Evolutionary conservation across 2,797 vertebrate genomes (phyloP).

Genomic region (Rhinogobio ventralis): DNA sequence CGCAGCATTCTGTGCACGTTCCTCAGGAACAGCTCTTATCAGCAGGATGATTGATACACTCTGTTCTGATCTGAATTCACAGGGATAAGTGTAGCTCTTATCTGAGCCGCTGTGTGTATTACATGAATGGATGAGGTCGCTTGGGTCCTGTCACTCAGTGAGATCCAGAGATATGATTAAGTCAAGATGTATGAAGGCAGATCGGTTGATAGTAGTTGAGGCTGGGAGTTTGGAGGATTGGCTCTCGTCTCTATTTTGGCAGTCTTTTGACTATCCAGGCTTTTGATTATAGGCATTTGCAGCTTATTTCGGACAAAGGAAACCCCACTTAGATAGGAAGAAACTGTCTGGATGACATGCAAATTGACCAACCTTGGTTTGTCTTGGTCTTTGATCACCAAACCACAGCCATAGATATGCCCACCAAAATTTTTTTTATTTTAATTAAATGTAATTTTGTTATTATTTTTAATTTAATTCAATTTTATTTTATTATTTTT

Average conservation of each 20-base stretch:
- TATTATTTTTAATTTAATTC: no score
- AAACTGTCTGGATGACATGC: not conserved
- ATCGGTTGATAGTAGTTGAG: conserved; percentile 4
- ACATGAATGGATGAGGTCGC: conserved; percentile 26
- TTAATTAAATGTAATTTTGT: no score
- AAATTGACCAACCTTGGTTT: not conserved
- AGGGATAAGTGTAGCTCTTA: conserved; percentile 26
- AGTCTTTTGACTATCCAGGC: not conserved
- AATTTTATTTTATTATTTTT: not conserved
- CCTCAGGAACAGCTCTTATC: conserved; percentile 6
- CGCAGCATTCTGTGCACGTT: not conserved
- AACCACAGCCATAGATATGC: not conserved
- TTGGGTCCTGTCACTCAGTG: not conserved
- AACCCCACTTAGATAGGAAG: not conserved
- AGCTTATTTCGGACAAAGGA: not conserved
- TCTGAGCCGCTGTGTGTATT: conserved; percentile 25
- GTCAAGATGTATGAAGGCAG: not conserved
- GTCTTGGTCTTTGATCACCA: not conserved
- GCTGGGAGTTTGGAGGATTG: conserved; percentile 14
- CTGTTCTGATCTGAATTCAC: conserved; percentile 27
- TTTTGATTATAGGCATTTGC: conserved; percentile 12
- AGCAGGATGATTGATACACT: conserved; percentile 17
- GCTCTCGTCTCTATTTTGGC: not conserved
- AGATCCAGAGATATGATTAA: conserved; percentile 13
- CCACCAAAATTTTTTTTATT: no score